A percentile compares a stretch with the other conserved stretches of the same genome.
These are phyloP conservation scores for Vandiemenella viatica DNA, from an alignment of 2,888 invertebrate genomes.

Conservation along the genomic window DNA sequence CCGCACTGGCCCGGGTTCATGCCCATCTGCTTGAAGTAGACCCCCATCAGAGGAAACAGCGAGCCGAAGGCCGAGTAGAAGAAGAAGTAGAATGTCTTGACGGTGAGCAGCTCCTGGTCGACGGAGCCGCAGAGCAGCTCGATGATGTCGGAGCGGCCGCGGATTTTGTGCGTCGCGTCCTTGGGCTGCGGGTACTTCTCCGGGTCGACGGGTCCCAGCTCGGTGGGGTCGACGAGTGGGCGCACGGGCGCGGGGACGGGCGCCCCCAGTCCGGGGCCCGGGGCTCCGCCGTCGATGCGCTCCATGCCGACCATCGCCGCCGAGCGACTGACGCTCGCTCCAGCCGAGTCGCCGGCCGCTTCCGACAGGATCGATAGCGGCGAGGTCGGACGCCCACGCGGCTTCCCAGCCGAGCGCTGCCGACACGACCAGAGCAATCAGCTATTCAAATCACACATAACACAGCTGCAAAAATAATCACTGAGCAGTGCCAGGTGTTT, in stretches of 20 bases:
- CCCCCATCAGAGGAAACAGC: constrained; percentile 93
- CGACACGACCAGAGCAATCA: no score
- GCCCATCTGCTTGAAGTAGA: constrained; percentile 99
- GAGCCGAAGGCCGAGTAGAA: constrained; percentile 99
- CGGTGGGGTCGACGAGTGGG: constrained; percentile 70
- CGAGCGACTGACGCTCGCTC: no score
- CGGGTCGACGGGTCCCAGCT: constrained; percentile 74
- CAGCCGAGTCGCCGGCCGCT: no score
- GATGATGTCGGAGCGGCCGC: constrained; percentile 69
- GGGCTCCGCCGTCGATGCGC: constrained; percentile 5
- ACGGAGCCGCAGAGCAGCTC: constrained; percentile 70
- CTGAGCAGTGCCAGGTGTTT: no score
- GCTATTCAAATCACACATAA: no score
- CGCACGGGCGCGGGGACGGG: constrained; percentile 37
- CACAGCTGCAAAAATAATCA: no score
- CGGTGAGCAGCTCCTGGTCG: constrained; percentile 82
- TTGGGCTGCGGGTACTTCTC: constrained; percentile 64
- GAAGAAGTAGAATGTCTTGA: constrained; percentile 97
- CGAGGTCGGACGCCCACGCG: no score
- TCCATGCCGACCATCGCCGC: constrained; percentile 16
- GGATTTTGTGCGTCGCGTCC: constrained; percentile 78
- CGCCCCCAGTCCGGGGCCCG: constrained; percentile 2
- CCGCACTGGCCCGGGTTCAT: constrained; percentile 97
- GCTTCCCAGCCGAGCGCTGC: no score
- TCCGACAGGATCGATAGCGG: no score